phyloP scores from a whole-genome alignment of 1,140 invertebrate genomes.

The Idris sp. region DNA sequence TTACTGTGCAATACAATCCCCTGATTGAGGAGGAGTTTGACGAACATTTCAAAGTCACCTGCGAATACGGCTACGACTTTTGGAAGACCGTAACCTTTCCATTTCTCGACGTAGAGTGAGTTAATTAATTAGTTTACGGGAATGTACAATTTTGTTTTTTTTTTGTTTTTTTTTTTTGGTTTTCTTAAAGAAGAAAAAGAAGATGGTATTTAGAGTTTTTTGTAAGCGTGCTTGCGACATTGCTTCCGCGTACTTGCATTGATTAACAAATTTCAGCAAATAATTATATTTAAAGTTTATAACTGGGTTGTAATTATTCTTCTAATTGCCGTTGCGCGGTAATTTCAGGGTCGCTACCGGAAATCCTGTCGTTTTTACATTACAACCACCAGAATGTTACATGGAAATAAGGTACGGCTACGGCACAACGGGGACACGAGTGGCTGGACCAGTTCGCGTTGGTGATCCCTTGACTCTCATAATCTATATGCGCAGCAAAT shows the following conservation, averaged over 20 bases:
- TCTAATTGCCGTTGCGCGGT: conserved; percentile 43
- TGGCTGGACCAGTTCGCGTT: conserved; percentile 92
- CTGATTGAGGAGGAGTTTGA: conserved; percentile 96
- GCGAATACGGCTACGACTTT: conserved; percentile 97
- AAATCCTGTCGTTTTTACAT: conserved; percentile 94
- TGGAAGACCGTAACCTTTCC: conserved; percentile 98
- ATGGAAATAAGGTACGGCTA: conserved; percentile 96
- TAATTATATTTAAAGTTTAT: conserved; percentile 50
- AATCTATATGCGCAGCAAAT: conserved; percentile 96
- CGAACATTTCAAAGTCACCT: conserved; percentile 97
- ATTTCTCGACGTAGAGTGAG: conserved; percentile 96
- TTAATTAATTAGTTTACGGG: conserved; percentile 57
- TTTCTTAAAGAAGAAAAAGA: no score
- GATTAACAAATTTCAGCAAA: conserved; percentile 32
- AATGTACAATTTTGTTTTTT: neutral
- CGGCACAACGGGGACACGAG: conserved; percentile 88
- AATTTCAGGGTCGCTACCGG: conserved; percentile 90
- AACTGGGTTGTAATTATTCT: conserved; percentile 45
- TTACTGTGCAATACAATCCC: conserved; percentile 95
- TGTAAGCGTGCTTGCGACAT: no score
- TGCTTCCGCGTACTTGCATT: conserved; percentile 7
- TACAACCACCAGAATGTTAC: conserved; percentile 95
- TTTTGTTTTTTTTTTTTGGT: no score
- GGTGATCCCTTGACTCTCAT: conserved; percentile 94
- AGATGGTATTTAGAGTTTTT: no score